Percentiles rank a stretch among this genome's conserved stretches.
Conservation (phyloP, 2,888 invertebrate genomes). For the Thera obeliscata region DNA sequence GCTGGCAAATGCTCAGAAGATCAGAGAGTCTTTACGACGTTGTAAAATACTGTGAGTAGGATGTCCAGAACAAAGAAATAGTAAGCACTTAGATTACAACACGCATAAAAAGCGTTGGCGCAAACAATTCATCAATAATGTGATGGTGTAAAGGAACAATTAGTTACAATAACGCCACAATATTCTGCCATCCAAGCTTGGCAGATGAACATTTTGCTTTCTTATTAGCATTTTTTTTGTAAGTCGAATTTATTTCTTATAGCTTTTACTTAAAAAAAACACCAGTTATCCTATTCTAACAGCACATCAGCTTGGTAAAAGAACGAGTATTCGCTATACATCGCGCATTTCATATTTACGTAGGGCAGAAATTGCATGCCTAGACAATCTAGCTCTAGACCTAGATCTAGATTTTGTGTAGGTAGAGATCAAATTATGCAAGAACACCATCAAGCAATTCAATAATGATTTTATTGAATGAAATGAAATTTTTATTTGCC, state of each 20-base stretch:
- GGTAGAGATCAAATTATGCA: too few relatives aligned
- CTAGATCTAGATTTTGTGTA: too few relatives aligned
- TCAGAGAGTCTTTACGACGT: slow-evolving; percentile 42
- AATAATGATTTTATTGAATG: too few relatives aligned
- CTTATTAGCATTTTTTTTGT: too few relatives aligned
- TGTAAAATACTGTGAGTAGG: slow-evolving; percentile 32
- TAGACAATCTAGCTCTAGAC: too few relatives aligned
- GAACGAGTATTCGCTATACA: too few relatives aligned
- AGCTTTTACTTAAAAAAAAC: too few relatives aligned
- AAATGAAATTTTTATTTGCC: too few relatives aligned
- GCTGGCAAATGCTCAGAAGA: slow-evolving; percentile 33
- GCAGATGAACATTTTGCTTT: too few relatives aligned
- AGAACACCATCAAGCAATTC: too few relatives aligned
- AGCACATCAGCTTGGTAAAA: neutral
- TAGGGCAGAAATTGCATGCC: neutral
- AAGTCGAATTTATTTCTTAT: too few relatives aligned
- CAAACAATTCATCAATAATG: neutral
- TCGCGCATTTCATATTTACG: neutral
- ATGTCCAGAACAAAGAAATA: slow-evolving; percentile 43
- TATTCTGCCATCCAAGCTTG: too few relatives aligned
- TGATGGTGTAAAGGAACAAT: neutral
- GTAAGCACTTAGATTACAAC: slow-evolving; percentile 21
- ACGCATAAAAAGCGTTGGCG: neutral
- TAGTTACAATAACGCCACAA: neutral
- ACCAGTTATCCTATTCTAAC: neutral